Evolutionary conservation across 2,797 vertebrate species (phyloP), one percentile per base, ranked within the genome.

Genomic region (Crossoptilon crossoptilon): DNA sequence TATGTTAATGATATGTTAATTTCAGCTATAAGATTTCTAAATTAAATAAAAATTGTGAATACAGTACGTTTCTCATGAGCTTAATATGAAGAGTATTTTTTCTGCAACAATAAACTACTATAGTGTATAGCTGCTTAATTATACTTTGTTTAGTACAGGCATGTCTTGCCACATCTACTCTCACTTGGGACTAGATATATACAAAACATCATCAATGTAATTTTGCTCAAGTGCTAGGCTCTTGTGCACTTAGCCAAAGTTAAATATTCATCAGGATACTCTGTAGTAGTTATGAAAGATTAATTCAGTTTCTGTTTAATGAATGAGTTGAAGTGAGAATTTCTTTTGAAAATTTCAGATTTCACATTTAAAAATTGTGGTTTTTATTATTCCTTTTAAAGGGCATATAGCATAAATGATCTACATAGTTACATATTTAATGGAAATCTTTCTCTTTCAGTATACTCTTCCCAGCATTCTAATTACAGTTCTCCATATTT

Each of bases 261-360:
- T 93, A 92, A 95, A 96, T 93, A 84, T 87, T 91, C 69, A 94
- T 27, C 18, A 83, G 35, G 22, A 84, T 92, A 37, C 43, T 69
- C 46, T 79, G 10, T 60, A 58, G 66, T 85, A 93, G 31, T 64
- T 95, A 84, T 75, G 33, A 95, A 97, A 91, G 56, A 88, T 92
- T 91, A 94, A 97, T 84, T 95, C 86, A 76, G 16, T 80, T 80
- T 85, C 74, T 84, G 24, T 86, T 94, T 96, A 95, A 87, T 80
- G 35, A 73, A 77, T 51, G 43, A 86, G 35, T 67, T 35, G 72
- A 95, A 95, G 56, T 67, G 35, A 93, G 9, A 7, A 56, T 63
- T 89, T 86, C 62, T 64, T 60, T 66, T 87, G 69, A 95, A 95
- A 93, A 91, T 71, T 91, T 82, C 27, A 74, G 29, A 48, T 44